A percentile compares a stretch with the other conserved stretches of the same genome.
These are phyloP conservation scores for Callinectes sapidus DNA, from an alignment of 2,888 invertebrate genomes.

Conservation along the genomic window DNA sequence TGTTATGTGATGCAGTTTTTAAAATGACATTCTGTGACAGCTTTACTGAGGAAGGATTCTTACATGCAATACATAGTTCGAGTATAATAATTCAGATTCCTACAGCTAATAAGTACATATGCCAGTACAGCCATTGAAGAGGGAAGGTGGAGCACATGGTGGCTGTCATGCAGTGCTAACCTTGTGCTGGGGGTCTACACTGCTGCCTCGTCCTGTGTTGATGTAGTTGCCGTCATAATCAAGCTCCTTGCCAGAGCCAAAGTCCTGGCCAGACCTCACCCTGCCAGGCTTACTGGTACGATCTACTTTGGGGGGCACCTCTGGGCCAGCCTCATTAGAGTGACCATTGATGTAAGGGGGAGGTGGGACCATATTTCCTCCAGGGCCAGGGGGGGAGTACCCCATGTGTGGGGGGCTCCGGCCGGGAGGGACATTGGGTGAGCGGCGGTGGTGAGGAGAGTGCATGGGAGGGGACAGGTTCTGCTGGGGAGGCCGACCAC, in stretches of 20 bases:
- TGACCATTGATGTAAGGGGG: slow-evolving; percentile 73
- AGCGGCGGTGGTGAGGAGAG: slow-evolving; percentile 70
- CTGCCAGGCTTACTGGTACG: slow-evolving; percentile 84
- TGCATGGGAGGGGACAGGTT: slow-evolving; percentile 61
- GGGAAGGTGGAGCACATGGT: background rate
- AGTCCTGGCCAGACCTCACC: slow-evolving; percentile 68
- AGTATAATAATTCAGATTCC: background rate
- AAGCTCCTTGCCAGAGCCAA: slow-evolving; percentile 68
- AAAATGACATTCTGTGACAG: background rate
- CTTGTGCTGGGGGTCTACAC: slow-evolving; percentile 61
- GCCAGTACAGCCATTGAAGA: slow-evolving; percentile 18
- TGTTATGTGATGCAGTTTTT: slow-evolving; percentile 12
- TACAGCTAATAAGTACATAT: background rate
- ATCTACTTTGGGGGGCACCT: slow-evolving; percentile 90
- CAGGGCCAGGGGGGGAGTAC: slow-evolving; percentile 61
- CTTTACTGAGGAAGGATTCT: background rate
- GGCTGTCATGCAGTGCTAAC: slow-evolving; percentile 54
- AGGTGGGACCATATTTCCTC: slow-evolving; percentile 55
- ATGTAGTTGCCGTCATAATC: slow-evolving; percentile 76
- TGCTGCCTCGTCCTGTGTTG: slow-evolving; percentile 75
- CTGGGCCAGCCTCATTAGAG: slow-evolving; percentile 77
- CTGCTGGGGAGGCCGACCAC: slow-evolving; percentile 61
- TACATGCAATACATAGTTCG: background rate
- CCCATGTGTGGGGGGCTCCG: slow-evolving; percentile 63
- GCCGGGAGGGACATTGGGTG: slow-evolving; percentile 61